These are phyloP conservation scores for Ptychadena robeensis DNA, from an alignment of 2,797 vertebrate species.

Conservation along the genomic window DNA sequence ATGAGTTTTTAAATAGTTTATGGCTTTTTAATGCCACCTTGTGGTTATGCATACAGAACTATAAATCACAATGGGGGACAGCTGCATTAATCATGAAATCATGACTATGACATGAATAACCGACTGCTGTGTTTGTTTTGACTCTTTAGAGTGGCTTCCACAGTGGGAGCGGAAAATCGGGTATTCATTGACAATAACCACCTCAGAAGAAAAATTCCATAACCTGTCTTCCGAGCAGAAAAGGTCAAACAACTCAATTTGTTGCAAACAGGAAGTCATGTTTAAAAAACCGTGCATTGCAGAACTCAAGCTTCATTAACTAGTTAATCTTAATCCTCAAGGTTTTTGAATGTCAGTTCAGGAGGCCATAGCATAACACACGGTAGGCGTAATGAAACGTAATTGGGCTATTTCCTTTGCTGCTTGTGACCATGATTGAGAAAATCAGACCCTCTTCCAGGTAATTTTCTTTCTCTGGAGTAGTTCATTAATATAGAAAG, in stretches of 20 bases:
- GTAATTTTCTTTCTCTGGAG: constrained; percentile 14
- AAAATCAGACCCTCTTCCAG: constrained; percentile 58
- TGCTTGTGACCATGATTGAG: constrained; percentile 64
- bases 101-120: neutral
- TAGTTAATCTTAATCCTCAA: constrained; percentile 72
- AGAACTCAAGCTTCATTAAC: constrained; percentile 69
- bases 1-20: neutral
- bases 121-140: neutral
- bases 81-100: constrained; percentile 35
- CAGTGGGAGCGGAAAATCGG: constrained; percentile 50
- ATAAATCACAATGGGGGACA: neutral
- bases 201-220: constrained; percentile 63
- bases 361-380: constrained; percentile 54
- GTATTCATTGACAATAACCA: constrained; percentile 53
- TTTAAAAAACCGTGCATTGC: constrained; percentile 65
- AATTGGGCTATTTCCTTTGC: constrained; percentile 67
- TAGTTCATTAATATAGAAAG: constrained; percentile 23
- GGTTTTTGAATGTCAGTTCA: constrained; percentile 70
- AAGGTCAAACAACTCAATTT: constrained; percentile 72
- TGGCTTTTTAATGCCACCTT: constrained; percentile 1
- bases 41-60: neutral
- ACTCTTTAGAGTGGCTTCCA: constrained; percentile 40
- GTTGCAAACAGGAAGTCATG: constrained; percentile 65
- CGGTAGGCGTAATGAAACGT: constrained; percentile 63
- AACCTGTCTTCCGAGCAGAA: constrained; percentile 60